phyloP scores from a whole-genome alignment of 2,113 vertebrate genomes.

The Xenus cinereus region DNA sequence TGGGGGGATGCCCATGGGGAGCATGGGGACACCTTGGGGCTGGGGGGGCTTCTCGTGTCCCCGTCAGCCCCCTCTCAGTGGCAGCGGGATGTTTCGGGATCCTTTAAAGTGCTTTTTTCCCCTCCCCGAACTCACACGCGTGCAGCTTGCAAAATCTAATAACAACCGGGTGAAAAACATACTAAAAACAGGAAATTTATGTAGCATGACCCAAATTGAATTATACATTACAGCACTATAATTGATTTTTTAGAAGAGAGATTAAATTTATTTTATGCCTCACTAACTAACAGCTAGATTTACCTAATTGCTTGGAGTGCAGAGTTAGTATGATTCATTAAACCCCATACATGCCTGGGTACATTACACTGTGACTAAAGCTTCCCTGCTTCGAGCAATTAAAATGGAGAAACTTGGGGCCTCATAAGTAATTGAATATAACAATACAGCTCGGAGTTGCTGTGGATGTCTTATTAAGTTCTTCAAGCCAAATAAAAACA shows the following conservation, averaged over 20 bases:
- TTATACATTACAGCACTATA: constrained; percentile 83
- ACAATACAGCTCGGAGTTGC: constrained; percentile 69
- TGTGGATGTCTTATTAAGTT: constrained; percentile 66
- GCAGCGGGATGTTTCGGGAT: not conserved
- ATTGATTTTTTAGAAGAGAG: constrained; percentile 86
- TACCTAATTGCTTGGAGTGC: constrained; percentile 85
- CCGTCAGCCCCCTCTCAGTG: not conserved
- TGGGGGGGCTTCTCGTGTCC: too few relatives aligned
- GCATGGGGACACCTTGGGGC: accelerated
- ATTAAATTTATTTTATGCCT: constrained; percentile 86
- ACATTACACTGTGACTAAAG: constrained; percentile 77
- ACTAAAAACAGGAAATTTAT: constrained; percentile 80
- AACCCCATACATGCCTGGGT: constrained; percentile 76
- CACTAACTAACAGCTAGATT: constrained; percentile 83
- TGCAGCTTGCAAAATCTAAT: constrained; percentile 51
- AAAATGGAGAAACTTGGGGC: constrained; percentile 70
- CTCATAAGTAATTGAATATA: constrained; percentile 61
- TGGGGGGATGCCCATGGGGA: not conserved
- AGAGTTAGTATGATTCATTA: constrained; percentile 83
- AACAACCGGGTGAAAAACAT: constrained; percentile 68
- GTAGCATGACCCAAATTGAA: constrained; percentile 83
- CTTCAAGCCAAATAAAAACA: not conserved
- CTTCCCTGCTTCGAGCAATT: constrained; percentile 77
- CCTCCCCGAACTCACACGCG: not conserved
- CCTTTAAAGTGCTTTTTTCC: not conserved